Base-by-base conservation (phyloP, 2,113 vertebrate species). In the Chunga burmeisteri region DNA sequence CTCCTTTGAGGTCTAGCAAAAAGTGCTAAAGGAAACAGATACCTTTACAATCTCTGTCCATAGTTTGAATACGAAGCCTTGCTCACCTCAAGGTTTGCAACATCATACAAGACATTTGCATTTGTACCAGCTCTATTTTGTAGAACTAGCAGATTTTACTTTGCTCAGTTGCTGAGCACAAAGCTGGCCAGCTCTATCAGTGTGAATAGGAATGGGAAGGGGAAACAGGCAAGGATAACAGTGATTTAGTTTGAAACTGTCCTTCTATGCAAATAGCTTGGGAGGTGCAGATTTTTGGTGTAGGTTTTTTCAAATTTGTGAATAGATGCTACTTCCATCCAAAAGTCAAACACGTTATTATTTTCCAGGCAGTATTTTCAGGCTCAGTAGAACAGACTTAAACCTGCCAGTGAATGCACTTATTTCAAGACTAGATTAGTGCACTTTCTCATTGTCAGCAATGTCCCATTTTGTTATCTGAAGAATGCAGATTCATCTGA, bases 261-360 rank as follows among this genome's bases (percentile, higher is more conserved):
- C 16, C 5, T 66, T 6, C 23, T 36, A 10, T 1, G 0, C 16
- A 2, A 67, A 32, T 14, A 53, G 8, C 4, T 52, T 66, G 8
- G 7, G 6, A 67, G 14, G n/a, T 68, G 9, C 5, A 32, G n/a
- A 5, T 5, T 83, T 72, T 67, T 59, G 4, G 3, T 44, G 3
- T 25, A 11, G 12, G 16, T 16, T 42, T 7, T 79, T 66, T 20
- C 16, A 62, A 17, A 59, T 65, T 42, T 72, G 26, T 59, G 44
- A 83, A 77, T 32, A 15, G 10, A 19, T 58, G 19, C 7, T 67
- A 10, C 21, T 71, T 75, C 15, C 12, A 22, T 16, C 26, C 62
- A 2, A 40, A n/a, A 52, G 27, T 65, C 38, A 86, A 80, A 73
- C 8, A 49, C 10, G 16, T 2, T 29, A 16, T 65, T 29, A 36